Conservation (phyloP, 2,797 vertebrate genomes). For the Halcyon chelicuti region DNA sequence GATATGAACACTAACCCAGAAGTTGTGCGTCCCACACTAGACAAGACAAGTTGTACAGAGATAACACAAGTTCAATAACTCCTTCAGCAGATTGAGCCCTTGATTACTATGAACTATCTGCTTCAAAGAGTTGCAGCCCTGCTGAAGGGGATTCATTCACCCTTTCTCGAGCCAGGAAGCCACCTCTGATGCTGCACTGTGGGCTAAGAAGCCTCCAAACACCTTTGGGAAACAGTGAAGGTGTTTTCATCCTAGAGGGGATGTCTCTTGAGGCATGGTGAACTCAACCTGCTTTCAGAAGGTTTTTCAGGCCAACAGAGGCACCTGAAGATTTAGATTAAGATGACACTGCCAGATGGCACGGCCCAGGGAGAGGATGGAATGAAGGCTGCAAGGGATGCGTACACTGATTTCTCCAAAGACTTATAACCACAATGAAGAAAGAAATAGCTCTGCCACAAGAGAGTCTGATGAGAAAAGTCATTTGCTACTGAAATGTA, state of each 20-base stretch:
- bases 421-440: constrained; percentile 42
- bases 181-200: background rate
- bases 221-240: background rate
- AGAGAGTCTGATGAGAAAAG: constrained; percentile 65
- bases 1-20: background rate
- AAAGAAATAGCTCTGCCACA: constrained; percentile 66
- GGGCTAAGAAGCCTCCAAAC: background rate
- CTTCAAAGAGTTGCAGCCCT: constrained; percentile 41
- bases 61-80: constrained; percentile 54
- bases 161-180: background rate
- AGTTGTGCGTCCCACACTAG: background rate
- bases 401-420: constrained; percentile 50
- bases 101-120: constrained; percentile 10
- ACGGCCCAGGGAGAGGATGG: background rate
- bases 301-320: constrained; percentile 27
- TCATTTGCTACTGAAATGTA: constrained; percentile 61
- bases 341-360: constrained; percentile 51
- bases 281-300: constrained; percentile 1
- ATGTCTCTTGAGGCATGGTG: background rate
- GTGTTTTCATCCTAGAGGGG: background rate
- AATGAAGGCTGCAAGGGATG: constrained; percentile 48
- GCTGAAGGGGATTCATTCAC: background rate
- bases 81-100: constrained; percentile 41
- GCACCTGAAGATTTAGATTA: constrained; percentile 45
- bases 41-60: background rate